Evolutionary conservation across 2,113 vertebrate species (phyloP), one percentile per base, ranked within the genome.

Genomic region (Dasyurus viverrinus): DNA sequence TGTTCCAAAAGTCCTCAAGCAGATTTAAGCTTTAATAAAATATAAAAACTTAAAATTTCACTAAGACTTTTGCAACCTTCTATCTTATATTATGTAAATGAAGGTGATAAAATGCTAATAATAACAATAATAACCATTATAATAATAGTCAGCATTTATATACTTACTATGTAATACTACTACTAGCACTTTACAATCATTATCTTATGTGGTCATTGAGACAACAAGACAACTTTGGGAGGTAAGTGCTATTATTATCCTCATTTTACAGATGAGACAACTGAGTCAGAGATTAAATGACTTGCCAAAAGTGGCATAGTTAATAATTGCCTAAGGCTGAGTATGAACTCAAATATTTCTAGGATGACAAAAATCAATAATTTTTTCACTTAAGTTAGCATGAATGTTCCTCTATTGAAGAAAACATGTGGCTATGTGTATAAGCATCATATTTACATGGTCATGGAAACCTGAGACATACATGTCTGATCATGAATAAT

Each of bases 401-500:
- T 23, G n/a, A 68, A 68, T 42, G 16, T 84, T 84, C 68, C 68
- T 84, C 16, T 84, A 23, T n/a, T n/a, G n/a, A 84, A 84, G 68
- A 42, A 84, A 84, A 90, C 50, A 8, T 47, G 47, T 2, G 2
- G 10, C 47, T 47, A 27, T 27, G 2, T 90, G 46, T 50, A 5
- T 14, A 90, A 50, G 48, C 8, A 26, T 47, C 47, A 90, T 30
- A 8, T 48, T 90, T 47, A 26, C 2, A 5, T 54, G 89, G 10
- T 7, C 57, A 0, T 2, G 8, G 50, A 46, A 12, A 19, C 25
- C 42, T 47, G 23, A 91, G 93, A 93, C 26, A 23, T 47, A 90
- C 25, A 93, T 94, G 27, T 90, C 55, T 91, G 89, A 47, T 27
- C 91, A 53, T 25, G 90, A 93, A 53, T 90, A 89, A 52, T 42